Evolutionary conservation across 2,797 vertebrate genomes (phyloP).

Genomic region (Anguilla marmorata): DNA sequence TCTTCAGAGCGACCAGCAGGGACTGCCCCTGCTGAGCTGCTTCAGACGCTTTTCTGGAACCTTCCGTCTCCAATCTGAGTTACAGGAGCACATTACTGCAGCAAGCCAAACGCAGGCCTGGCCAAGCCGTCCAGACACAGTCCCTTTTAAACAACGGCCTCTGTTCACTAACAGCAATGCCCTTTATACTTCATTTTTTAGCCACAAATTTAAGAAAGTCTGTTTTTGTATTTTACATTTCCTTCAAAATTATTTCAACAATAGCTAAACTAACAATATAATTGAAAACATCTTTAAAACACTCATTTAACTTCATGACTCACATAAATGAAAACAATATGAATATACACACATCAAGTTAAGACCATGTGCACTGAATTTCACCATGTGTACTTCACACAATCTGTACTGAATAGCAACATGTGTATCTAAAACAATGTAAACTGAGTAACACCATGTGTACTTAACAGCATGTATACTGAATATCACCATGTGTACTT

Average conservation of each 20-base stretch:
- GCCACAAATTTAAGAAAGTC: background rate
- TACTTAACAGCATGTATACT: background rate
- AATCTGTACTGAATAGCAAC: too few species aligned
- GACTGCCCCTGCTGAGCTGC: constrained; percentile 42
- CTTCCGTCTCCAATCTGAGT: constrained; percentile 42
- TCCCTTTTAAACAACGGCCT: too few species aligned
- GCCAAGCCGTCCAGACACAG: background rate
- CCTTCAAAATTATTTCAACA: background rate
- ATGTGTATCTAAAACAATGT: too few species aligned
- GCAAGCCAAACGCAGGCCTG: background rate
- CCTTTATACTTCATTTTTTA: background rate
- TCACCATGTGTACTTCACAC: too few species aligned
- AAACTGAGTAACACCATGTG: background rate
- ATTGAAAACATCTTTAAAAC: too few species aligned
- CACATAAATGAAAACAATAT: too few species aligned
- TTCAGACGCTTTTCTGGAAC: constrained; percentile 36
- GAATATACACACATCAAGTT: too few species aligned
- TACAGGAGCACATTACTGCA: background rate
- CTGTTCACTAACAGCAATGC: background rate
- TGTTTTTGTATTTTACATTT: background rate
- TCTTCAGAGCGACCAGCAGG: constrained; percentile 24
- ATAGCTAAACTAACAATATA: too few species aligned
- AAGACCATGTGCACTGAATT: background rate
- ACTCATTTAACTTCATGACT: too few species aligned
- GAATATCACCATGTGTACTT: too few species aligned